These are phyloP conservation scores for Neosalanx taihuensis DNA, from an alignment of 2,797 vertebrate species.

Conservation along the genomic window DNA sequence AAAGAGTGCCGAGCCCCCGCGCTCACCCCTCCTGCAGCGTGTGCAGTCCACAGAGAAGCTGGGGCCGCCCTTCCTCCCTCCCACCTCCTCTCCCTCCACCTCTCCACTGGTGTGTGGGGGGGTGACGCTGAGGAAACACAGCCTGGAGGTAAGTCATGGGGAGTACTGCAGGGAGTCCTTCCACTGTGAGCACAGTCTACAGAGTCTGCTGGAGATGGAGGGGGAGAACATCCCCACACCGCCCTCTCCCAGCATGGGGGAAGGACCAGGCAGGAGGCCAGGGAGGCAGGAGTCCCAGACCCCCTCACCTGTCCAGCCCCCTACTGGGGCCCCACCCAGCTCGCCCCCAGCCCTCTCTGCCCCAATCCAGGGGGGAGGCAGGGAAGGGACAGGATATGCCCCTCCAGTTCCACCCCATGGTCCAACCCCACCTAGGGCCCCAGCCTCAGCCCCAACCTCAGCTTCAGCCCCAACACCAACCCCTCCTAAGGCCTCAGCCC, in stretches of 20 bases:
- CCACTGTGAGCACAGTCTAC: constrained; percentile 82
- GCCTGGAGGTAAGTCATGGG: constrained; percentile 79
- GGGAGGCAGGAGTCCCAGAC: constrained; percentile 78
- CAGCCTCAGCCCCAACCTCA: constrained; percentile 1
- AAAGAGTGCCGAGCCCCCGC: constrained; percentile 85
- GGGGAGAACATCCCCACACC: constrained; percentile 78
- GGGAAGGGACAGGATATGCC: constrained; percentile 49
- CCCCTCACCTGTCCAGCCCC: constrained; percentile 15
- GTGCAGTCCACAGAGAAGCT: constrained; percentile 88
- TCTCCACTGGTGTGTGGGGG: constrained; percentile 64
- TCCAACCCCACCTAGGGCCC: constrained; percentile 17
- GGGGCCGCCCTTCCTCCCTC: constrained; percentile 68
- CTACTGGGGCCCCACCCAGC: constrained; percentile 15
- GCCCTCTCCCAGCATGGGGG: constrained; percentile 53
- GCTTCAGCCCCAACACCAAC: constrained; percentile 22
- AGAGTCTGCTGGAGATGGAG: constrained; percentile 84
- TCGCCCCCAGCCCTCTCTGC: constrained; percentile 25
- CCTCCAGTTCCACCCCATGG: constrained; percentile 39
- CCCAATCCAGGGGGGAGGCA: constrained; percentile 32
- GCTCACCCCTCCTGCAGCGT: constrained; percentile 86
- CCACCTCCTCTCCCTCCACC: constrained; percentile 67
- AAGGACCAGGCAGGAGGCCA: constrained; percentile 67
- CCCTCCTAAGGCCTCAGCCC: background rate
- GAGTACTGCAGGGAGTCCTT: constrained; percentile 84
- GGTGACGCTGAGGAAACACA: constrained; percentile 80